Evolutionary conservation across 2,888 invertebrate species (phyloP).

Genomic region (Hecatera dysodea): DNA sequence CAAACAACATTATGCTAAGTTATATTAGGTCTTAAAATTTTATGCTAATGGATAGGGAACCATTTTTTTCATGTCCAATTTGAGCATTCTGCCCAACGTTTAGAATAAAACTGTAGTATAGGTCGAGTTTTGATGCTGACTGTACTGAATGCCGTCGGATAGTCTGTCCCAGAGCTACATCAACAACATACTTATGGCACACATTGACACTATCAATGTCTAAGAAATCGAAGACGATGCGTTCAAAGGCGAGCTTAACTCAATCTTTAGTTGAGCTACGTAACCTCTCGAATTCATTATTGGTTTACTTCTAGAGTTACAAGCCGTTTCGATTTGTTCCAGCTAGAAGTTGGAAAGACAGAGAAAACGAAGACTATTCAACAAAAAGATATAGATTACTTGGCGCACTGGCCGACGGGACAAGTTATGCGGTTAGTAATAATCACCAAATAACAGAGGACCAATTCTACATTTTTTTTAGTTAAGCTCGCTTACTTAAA

Average conservation of each 20-base stretch:
- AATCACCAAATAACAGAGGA: too few relatives aligned
- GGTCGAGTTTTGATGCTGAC: background rate
- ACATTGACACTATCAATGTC: too few relatives aligned
- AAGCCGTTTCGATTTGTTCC: slow-evolving; percentile 23
- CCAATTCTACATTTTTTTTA: too few relatives aligned
- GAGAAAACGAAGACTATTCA: rapidly evolving
- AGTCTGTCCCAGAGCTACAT: background rate
- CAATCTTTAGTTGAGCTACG: background rate
- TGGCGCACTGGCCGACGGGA: slow-evolving; percentile 70
- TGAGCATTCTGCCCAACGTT: background rate
- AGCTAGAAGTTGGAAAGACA: slow-evolving; percentile 27
- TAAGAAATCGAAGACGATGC: too few relatives aligned
- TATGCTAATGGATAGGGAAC: too few relatives aligned
- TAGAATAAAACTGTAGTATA: background rate
- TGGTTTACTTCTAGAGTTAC: background rate
- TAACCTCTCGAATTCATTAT: background rate
- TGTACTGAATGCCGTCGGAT: background rate
- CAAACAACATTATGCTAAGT: too few relatives aligned
- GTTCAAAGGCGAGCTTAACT: too few relatives aligned
- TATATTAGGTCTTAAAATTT: too few relatives aligned
- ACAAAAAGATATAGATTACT: slow-evolving; percentile 4
- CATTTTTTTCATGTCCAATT: too few relatives aligned
- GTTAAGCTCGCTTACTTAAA: too few relatives aligned
- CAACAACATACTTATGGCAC: too few relatives aligned
- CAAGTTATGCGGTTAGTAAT: slow-evolving; percentile 67